Evolutionary conservation across 2,797 vertebrate species (phyloP), one percentile per base, ranked within the genome.

Genomic region (Carcharodon carcharias): DNA sequence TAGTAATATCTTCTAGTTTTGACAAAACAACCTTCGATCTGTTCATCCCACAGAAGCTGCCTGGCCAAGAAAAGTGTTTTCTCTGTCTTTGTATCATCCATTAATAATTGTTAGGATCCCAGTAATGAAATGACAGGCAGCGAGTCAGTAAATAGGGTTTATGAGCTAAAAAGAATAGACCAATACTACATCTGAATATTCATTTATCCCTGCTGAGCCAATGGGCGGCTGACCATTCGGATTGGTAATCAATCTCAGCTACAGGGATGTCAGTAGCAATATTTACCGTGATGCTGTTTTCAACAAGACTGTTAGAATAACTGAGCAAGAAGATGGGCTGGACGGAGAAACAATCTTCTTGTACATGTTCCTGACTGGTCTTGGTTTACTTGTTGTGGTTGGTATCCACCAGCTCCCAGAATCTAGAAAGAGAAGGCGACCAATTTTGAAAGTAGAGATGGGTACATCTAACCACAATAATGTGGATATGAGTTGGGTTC

Each of bases 181-280:
- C 65, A 50, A 50, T 50, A 99, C 99, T 94, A 99, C 99, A 0
- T 99, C 99, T 73, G 99, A 99, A 97, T 99, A 99, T 95, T 99
- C 99, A 73, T 99, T 99, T 98, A 99, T 99, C 97, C 99, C 99
- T 0, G 99, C 99, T 0, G 99, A 99, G 97, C 99, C 99, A 0
- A 99, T 99, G 99, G 99, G 99, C 0, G 99, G 99, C 0, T 98
- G 99, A 21, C 99, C 99, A 0, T 99, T 99, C 0, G 99, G 99
- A 14, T 98, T 99, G 0, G 99, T 99, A 97, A 99, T 99, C 98
- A 99, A 99, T 97, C 98, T 99, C 96, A 99, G 99, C 98, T 99
- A 99, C 98, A 99, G 98, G 97, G 99, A 99, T 97, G 96, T 69
- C 97, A 99, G 96, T 0, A 99, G 99, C 67, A 99, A 99, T 6